Evolutionary conservation across 2,888 invertebrate genomes (phyloP).

Genomic region (Gerris lacustris): DNA sequence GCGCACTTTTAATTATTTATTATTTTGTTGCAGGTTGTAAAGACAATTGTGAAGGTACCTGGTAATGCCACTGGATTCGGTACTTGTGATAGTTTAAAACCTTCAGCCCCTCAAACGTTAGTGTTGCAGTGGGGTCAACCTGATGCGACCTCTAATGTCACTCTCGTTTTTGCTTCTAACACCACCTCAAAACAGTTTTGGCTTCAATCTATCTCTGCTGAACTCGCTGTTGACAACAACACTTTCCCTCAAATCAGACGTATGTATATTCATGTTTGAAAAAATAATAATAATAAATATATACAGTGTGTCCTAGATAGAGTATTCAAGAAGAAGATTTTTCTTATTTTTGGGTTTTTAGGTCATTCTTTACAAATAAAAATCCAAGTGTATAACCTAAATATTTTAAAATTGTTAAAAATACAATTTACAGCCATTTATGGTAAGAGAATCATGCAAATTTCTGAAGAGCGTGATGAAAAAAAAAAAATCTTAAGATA

Average conservation of each 20-base stretch:
- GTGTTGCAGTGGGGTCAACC: neutral
- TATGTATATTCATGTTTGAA: too few relatives aligned
- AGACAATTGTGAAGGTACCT: neutral
- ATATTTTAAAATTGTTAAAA: too few relatives aligned
- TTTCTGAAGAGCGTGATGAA: too few relatives aligned
- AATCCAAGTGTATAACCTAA: too few relatives aligned
- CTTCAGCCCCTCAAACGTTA: neutral
- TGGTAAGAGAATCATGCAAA: too few relatives aligned
- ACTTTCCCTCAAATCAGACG: neutral
- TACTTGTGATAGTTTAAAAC: neutral
- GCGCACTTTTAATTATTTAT: neutral
- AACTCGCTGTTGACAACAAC: neutral
- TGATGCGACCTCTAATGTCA: neutral
- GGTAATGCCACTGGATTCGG: neutral
- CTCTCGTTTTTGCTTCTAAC: neutral
- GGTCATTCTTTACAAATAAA: too few relatives aligned
- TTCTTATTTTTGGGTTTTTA: too few relatives aligned
- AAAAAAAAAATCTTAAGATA: too few relatives aligned
- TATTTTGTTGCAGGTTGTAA: neutral
- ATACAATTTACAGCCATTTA: too few relatives aligned
- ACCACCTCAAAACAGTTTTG: neutral
- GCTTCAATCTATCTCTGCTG: neutral
- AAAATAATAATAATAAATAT: too few relatives aligned
- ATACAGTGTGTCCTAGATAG: too few relatives aligned
- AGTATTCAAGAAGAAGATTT: too few relatives aligned